Evolutionary conservation across 37 sponge, comb jelly and placozoan genomes (phyloP).

Genomic region (Eunapius fragilis): DNA sequence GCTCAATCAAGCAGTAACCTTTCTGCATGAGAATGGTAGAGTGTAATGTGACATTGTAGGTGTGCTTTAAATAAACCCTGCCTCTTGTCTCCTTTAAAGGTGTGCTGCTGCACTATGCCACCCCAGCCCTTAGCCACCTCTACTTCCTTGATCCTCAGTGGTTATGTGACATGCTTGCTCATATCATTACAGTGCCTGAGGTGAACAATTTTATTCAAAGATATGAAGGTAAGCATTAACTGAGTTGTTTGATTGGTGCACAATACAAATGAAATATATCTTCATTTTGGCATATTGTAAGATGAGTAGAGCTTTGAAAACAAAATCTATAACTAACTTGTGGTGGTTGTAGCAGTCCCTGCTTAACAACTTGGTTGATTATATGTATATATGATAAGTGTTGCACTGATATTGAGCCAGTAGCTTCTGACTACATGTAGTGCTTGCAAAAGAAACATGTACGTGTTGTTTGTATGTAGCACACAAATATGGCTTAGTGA

Average conservation of each 20-base stretch:
- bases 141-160: conserved; percentile 97
- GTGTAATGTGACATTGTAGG: background rate
- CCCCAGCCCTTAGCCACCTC: conserved; percentile 86
- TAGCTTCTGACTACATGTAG: too few relatives aligned
- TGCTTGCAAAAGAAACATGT: too few relatives aligned
- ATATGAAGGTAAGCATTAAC: conserved; percentile 26
- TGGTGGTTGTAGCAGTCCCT: too few relatives aligned
- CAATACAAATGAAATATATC: too few relatives aligned
- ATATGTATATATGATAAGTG: too few relatives aligned
- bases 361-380: too few relatives aligned
- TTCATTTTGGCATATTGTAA: too few relatives aligned
- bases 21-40: conserved; percentile 93
- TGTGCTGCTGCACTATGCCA: conserved; percentile 86
- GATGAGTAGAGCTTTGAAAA: too few relatives aligned
- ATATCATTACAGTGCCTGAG: conserved; percentile 91
- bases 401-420: too few relatives aligned
- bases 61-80: background rate
- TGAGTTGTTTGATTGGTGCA: background rate
- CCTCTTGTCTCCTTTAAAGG: conserved; percentile 31
- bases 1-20: conserved; percentile 85
- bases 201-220: conserved; percentile 79
- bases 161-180: conserved; percentile 96
- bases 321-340: too few relatives aligned
- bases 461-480: too few relatives aligned
- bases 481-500: too few relatives aligned